Conservation (phyloP, 2,888 invertebrate species). For the Beris morrisii region DNA sequence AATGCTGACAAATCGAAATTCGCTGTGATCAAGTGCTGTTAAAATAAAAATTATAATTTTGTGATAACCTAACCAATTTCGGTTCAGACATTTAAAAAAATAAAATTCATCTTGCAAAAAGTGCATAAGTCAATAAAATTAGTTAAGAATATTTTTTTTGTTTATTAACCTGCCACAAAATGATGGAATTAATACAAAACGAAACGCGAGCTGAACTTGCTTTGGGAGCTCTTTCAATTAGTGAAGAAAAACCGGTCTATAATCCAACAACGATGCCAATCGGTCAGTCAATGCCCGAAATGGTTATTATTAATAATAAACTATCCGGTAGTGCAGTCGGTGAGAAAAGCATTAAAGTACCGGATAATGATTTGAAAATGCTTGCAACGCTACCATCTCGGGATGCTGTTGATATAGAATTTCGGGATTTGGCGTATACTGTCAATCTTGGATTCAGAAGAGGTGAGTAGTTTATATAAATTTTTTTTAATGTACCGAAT, state of each 20-base stretch:
- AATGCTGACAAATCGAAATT: too few species aligned
- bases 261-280: conserved; percentile 39
- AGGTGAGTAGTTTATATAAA: conserved; percentile 60
- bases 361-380: conserved; percentile 39
- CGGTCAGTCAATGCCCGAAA: conserved; percentile 11
- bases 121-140: too few species aligned
- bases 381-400: conserved; percentile 54
- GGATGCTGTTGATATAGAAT: conserved; percentile 70
- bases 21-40: too few species aligned
- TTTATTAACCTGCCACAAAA: not conserved
- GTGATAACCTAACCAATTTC: too few species aligned
- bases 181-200: conserved; percentile 38
- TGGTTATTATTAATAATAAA: conserved; percentile 32
- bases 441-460: conserved; percentile 72
- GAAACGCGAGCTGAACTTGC: conserved; percentile 34
- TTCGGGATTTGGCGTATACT: conserved; percentile 72
- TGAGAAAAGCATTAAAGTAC: conserved; percentile 28
- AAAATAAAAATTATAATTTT: too few species aligned
- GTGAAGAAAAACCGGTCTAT: conserved; percentile 38
- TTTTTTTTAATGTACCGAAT: not conserved
- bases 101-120: too few species aligned
- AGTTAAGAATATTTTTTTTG: not conserved
- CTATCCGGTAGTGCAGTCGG: conserved; percentile 23
- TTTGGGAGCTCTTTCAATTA: conserved; percentile 34
- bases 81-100: too few species aligned